Base-by-base conservation (phyloP, 2,113 vertebrate species). In the Marmota flaviventris region DNA sequence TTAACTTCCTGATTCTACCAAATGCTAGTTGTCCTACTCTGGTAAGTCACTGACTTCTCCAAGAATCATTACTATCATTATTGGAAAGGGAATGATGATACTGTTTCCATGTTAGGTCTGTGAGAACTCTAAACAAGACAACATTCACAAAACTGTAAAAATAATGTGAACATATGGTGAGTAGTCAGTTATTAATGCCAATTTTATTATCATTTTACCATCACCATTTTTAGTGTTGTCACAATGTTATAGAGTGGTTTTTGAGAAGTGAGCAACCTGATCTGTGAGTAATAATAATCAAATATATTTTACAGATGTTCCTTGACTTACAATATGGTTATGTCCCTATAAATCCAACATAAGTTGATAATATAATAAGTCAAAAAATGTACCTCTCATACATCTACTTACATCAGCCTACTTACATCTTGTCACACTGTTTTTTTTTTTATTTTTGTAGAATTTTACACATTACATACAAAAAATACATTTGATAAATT, bases 181-280 rank as follows among this genome's bases (percentile, higher is more conserved):
- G n/a, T 34, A 88, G 27, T 34, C 27, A 88, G 34, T 56, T 89
- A 10, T 73, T 75, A 14, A 11, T 63, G 37, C 12, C 90, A 6
- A 75, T 95, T 89, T 93, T 7, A 86, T 85, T 56, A 75, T 58
- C 14, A 88, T 75, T 84, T 87, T 53, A 65, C 79, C 76, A 29
- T 39, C 75, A 17, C 0, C n/a, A 75, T 11, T 83, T 3, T 61
- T 78, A 73, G 5, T 8, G 2, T 12, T 93, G 12, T 34, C 42
- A 29, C 42, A 13, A 91, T 45, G 61, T 48, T 94, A 17, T n/a
- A 77, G 27, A 86, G 7, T 32, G 17, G 81, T 27, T n/a, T 37
- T 76, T 91, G 18, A 92, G 22, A 39, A 79, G 61, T 48, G 34
- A 92, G 13, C 7, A 86, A 92, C 1, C 5, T 76, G 32, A 85